These are phyloP conservation scores for Dysmachus trigonus DNA, from an alignment of 2,888 invertebrate species.

Conservation along the genomic window DNA sequence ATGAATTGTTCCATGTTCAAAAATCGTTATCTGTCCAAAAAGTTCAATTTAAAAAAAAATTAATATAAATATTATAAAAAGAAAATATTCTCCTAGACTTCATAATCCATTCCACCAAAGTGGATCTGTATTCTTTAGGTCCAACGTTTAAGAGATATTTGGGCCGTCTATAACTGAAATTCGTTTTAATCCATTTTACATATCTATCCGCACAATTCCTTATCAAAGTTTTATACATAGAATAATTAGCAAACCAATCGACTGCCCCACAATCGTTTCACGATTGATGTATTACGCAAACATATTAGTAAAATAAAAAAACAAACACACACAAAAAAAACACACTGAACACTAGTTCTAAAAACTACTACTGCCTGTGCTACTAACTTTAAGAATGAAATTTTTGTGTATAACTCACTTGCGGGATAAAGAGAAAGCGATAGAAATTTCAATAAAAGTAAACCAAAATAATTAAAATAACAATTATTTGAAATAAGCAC, in stretches of 20 bases:
- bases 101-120: too few relatives aligned
- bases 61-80: not conserved
- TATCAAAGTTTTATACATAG: not conserved
- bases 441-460: not conserved
- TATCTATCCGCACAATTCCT: not conserved
- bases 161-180: not conserved
- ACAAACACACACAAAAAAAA: not conserved
- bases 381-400: conserved; percentile 20
- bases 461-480: not conserved
- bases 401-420: conserved; percentile 1
- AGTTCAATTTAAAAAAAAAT: not conserved
- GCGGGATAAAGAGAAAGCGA: not conserved
- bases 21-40: not conserved
- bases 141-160: not conserved
- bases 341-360: not conserved
- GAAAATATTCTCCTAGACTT: not conserved
- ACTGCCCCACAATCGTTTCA: not conserved
- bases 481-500: not conserved
- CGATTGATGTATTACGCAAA: not conserved
- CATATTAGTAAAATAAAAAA: not conserved
- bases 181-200: not conserved
- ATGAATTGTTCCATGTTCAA: not conserved
- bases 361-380: conserved; percentile 26
- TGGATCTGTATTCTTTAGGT: not conserved
- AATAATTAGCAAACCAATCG: not conserved